Evolutionary conservation across 2,797 vertebrate genomes (phyloP), one percentile per base, ranked within the genome.

Genomic region (Cyclopterus lumpus): DNA sequence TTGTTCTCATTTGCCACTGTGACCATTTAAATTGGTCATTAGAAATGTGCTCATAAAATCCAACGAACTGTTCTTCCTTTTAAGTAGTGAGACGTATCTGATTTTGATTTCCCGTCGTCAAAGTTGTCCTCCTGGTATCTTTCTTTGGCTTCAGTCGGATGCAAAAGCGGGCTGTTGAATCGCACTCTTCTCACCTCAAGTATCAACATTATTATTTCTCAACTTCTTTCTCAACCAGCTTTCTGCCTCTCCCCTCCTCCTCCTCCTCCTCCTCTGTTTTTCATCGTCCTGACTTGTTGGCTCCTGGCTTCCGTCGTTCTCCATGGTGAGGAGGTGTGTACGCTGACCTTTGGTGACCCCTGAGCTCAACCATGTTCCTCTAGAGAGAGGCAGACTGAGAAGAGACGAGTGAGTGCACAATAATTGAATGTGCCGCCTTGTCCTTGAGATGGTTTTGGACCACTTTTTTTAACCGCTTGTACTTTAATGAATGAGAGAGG

Each of bases 141-240:
- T 79, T 86, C 78, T 70, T 6, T 66, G 36, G 32, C 9, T 14
- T 51, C 54, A 73, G 49, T 71, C 55, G 55, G 57, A 70, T 59
- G 48, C 34, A 68, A 57, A 14, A 34, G 11, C 10, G n/a, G 22
- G 20, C 64, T 53, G 55, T 26, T 54, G 22, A 5, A 8, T 49
- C 80, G 72, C 48, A 30, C 2, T 74, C 4, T 71, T 73, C 75
- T 68, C 46, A 74, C 60, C 75, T 63, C 40, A 75, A 90, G 81
- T 78, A 74, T 64, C 81, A 89, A 75, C 73, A 60, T 86, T 71
- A 70, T 86, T 89, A 84, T 93, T 94, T 91, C 93, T 92, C 89
- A 83, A 72, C 75, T 79, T 84, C 75, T 82, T 71, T 77, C 79
- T 59, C 34, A 72, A 53, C 70, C 82, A 79, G 46, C 63, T 44